Base-by-base conservation (phyloP, 2,797 vertebrate species). In the Onychomys torridus region DNA sequence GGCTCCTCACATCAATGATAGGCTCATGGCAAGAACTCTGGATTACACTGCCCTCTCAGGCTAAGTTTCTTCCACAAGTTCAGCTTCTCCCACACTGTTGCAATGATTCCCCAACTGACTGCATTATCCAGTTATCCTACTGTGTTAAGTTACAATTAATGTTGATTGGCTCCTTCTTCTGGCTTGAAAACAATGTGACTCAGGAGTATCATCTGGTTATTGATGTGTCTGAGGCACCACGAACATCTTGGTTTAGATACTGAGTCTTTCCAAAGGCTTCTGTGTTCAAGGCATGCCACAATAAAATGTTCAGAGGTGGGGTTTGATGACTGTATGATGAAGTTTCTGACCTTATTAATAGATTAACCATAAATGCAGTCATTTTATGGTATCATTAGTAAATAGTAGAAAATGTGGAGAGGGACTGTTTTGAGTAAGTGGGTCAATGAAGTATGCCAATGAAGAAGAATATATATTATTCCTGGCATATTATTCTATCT, bases 31-130 rank as follows among this genome's bases (percentile, higher is more conserved):
- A 9, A 21, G 29, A 32, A 13, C 59, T 46, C 71, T 43, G 1
- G 17, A 6, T 29, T 16, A 21, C 0, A 9, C 2, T 2, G 12
- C 1, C 1, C 4, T 4, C 37, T 14, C 37, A 1, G 6, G 49
- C 10, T 2, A 2, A 13, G 8, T 10, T 10, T 23, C 0, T 14
- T 46, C n/a, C 19, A 6, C 0, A 49, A 25, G 11, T 4, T 23
- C 10, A 27, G 0, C 4, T 2, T 11, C 73, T 57, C 37, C 59
- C 6, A 19, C 3, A 6, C 5, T 40, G 32, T 29, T 21, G 21
- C 3, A 8, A 19, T 12, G 9, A 29, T 7, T 40, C 59, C 14
- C 49, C 65, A 49, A 57, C 6, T 59, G 10, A 10, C 7, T 10
- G n/a, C 52, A 32, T 75, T 37, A 17, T 37, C n/a, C 34, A 55